phyloP scores from a whole-genome alignment of 2,113 vertebrate genomes.

The Motacilla alba region DNA sequence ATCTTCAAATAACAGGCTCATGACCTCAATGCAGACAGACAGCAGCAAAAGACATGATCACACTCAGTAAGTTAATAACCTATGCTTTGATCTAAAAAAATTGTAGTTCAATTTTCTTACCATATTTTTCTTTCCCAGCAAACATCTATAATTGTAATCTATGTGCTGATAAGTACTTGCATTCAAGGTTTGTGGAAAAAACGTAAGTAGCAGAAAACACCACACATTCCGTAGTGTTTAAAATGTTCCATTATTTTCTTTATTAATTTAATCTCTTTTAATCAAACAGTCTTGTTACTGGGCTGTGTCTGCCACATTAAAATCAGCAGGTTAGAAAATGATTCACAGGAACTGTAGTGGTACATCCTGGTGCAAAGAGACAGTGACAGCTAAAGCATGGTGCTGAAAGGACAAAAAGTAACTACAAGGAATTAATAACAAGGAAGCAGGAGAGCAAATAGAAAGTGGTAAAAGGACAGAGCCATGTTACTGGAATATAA shows the following conservation, averaged over 20 bases:
- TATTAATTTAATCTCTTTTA: background rate
- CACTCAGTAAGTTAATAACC: background rate
- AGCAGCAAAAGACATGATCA: conserved; percentile 7
- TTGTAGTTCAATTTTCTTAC: background rate
- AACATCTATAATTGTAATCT: background rate
- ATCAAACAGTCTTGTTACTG: background rate
- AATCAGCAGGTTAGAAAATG: background rate
- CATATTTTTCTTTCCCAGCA: background rate
- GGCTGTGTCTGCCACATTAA: background rate
- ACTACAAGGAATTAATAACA: background rate
- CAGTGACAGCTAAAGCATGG: background rate
- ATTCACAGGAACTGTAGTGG: background rate
- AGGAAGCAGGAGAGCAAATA: background rate
- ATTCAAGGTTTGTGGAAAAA: background rate
- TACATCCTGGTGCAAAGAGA: background rate
- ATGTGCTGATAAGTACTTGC: background rate
- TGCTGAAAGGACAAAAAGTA: background rate
- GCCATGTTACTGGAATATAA: background rate
- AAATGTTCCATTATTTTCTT: background rate
- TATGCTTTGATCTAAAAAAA: background rate
- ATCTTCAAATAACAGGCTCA: conserved; percentile 9
- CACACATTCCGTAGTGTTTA: background rate
- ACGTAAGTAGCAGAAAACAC: background rate
- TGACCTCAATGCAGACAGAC: conserved; percentile 15
- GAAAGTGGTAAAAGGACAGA: background rate